A percentile compares a stretch with the other conserved stretches of the same genome.
phyloP scores from a whole-genome alignment of 1,140 invertebrate species.

The Nebria ingens region DNA sequence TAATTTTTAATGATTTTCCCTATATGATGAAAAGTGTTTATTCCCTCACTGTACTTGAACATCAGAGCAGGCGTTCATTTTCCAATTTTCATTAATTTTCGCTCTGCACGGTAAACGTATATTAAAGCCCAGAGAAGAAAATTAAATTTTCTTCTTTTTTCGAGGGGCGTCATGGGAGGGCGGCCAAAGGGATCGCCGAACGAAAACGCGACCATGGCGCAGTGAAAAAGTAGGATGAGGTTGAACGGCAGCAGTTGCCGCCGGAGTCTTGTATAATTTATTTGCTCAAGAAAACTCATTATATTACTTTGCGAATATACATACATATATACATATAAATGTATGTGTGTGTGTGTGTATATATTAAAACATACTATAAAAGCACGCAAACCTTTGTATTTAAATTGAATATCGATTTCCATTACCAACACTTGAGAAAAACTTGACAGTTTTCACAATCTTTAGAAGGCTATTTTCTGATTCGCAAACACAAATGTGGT shows the following conservation, averaged over 20 bases:
- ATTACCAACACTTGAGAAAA: too few species aligned
- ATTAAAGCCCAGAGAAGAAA: constrained; percentile 6
- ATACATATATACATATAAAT: too few species aligned
- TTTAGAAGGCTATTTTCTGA: too few species aligned
- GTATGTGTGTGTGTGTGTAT: too few species aligned
- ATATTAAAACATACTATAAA: background rate
- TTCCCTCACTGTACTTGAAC: too few species aligned
- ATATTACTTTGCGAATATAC: background rate
- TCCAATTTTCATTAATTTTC: constrained; percentile 8
- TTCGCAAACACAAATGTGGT: too few species aligned
- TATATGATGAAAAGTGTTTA: too few species aligned
- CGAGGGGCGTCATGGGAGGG: background rate
- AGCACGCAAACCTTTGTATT: constrained; percentile 1
- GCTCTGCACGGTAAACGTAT: constrained; percentile 2
- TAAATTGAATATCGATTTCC: constrained; percentile 6
- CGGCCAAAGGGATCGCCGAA: background rate
- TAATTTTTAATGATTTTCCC: too few species aligned
- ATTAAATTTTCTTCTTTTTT: constrained; percentile 9
- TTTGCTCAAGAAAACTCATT: constrained; percentile 7
- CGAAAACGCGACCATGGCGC: background rate
- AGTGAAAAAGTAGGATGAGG: background rate
- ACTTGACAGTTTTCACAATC: too few species aligned
- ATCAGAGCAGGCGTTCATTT: background rate
- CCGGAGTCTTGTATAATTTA: constrained; percentile 5
- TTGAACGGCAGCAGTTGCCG: background rate